phyloP scores from a whole-genome alignment of 2,888 invertebrate genomes.

The Scaptomyza cyrtandrae region DNA sequence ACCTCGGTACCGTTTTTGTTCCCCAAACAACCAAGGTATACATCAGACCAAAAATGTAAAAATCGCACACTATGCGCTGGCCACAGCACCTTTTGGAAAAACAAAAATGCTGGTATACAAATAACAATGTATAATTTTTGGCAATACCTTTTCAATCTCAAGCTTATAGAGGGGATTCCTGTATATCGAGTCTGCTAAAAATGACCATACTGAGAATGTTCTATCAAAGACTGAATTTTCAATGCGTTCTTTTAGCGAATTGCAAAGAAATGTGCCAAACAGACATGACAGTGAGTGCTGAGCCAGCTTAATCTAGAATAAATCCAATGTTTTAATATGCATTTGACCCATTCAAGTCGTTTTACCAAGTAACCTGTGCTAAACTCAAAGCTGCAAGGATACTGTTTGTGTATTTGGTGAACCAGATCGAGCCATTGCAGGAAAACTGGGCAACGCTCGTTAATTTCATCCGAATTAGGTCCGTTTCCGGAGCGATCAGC shows the following conservation, averaged over 20 bases:
- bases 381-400: slow-evolving; percentile 97
- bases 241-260: slow-evolving; percentile 90
- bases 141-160: slow-evolving; percentile 82
- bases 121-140: slow-evolving; percentile 4
- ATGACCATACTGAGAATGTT: slow-evolving; percentile 95
- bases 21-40: slow-evolving; percentile 89
- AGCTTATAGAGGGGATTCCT: slow-evolving; percentile 93
- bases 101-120: background rate
- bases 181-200: slow-evolving; percentile 91
- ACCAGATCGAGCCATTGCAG: slow-evolving; percentile 99
- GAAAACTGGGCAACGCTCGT: slow-evolving; percentile 98
- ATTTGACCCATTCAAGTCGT: background rate
- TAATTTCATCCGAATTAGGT: slow-evolving; percentile 93
- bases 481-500: slow-evolving; percentile 96
- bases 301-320: slow-evolving; percentile 93
- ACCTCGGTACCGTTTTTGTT: slow-evolving; percentile 85
- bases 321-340: background rate
- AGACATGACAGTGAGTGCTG: slow-evolving; percentile 98
- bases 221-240: slow-evolving; percentile 88
- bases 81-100: slow-evolving; percentile 89
- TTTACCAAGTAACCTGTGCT: slow-evolving; percentile 95
- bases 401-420: slow-evolving; percentile 94
- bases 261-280: slow-evolving; percentile 98
- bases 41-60: slow-evolving; percentile 92
- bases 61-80: slow-evolving; percentile 94